Conservation (phyloP, 2,797 vertebrate genomes). For the Myoxocephalus aenaeus region DNA sequence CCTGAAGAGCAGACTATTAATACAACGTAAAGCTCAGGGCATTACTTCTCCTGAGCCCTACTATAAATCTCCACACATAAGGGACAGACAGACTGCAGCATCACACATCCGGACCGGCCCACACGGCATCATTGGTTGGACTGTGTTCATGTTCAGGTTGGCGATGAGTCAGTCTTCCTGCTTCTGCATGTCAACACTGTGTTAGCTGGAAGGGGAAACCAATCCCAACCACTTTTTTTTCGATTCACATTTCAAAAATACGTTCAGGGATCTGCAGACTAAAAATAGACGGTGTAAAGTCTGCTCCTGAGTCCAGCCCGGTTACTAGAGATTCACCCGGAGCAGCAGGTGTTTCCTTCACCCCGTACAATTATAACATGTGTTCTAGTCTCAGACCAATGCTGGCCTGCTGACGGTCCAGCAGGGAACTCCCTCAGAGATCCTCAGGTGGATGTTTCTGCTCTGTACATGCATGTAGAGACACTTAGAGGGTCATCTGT, state of each 20-base stretch:
- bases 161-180: neutral
- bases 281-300: slow-evolving; percentile 77
- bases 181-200: neutral
- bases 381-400: neutral
- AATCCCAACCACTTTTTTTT: slow-evolving; percentile 20
- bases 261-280: slow-evolving; percentile 66
- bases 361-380: neutral
- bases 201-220: slow-evolving; percentile 28
- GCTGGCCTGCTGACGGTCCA: neutral
- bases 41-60: neutral
- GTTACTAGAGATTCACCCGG: slow-evolving; percentile 57
- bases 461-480: neutral
- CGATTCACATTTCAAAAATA: slow-evolving; percentile 66
- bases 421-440: neutral
- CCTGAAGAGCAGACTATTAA: neutral
- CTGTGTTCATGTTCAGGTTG: slow-evolving; percentile 6
- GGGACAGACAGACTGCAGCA: neutral
- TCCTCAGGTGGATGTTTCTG: neutral
- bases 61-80: neutral
- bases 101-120: neutral
- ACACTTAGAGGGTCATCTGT: neutral
- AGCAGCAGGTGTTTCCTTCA: slow-evolving; percentile 60
- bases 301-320: slow-evolving; percentile 65
- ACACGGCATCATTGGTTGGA: neutral
- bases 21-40: neutral